Percentiles rank a stretch among this genome's conserved stretches.
Conservation (phyloP, 2,888 invertebrate genomes). For the Euplagia quadripunctaria region DNA sequence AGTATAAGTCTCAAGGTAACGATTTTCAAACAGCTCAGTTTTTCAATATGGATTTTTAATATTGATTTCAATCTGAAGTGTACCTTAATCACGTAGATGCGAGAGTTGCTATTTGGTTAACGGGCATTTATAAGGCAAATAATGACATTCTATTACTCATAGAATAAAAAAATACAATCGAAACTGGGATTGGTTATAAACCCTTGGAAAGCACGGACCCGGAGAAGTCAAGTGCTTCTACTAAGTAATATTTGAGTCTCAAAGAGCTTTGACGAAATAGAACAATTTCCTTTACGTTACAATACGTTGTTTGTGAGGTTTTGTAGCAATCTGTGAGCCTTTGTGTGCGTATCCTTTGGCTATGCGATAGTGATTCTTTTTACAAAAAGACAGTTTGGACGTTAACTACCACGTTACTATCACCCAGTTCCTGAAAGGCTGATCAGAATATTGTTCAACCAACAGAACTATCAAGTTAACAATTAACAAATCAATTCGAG, state of each 20-base stretch:
- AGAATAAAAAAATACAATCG: not conserved
- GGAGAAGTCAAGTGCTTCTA: not conserved
- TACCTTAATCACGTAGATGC: not conserved
- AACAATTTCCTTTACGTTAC: conserved; percentile 10
- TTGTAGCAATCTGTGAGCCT: not conserved
- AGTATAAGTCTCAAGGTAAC: not conserved
- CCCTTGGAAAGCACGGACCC: not conserved
- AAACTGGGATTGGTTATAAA: not conserved
- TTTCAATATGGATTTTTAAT: not conserved
- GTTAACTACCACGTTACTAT: not conserved
- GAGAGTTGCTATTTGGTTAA: not conserved
- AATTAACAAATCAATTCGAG: too few species aligned
- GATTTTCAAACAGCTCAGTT: not conserved
- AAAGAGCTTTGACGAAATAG: conserved; percentile 13
- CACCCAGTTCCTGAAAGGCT: not conserved
- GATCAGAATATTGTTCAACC: too few species aligned
- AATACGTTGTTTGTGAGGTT: conserved; percentile 7
- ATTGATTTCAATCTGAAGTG: not conserved
- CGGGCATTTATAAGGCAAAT: too few species aligned
- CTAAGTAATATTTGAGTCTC: not conserved
- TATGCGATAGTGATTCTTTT: too few species aligned
- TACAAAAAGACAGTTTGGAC: not conserved
- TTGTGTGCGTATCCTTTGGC: not conserved
- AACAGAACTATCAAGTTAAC: too few species aligned
- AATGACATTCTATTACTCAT: too few species aligned